phyloP scores from a whole-genome alignment of 2,113 vertebrate genomes.

The Bothrops jararaca region DNA sequence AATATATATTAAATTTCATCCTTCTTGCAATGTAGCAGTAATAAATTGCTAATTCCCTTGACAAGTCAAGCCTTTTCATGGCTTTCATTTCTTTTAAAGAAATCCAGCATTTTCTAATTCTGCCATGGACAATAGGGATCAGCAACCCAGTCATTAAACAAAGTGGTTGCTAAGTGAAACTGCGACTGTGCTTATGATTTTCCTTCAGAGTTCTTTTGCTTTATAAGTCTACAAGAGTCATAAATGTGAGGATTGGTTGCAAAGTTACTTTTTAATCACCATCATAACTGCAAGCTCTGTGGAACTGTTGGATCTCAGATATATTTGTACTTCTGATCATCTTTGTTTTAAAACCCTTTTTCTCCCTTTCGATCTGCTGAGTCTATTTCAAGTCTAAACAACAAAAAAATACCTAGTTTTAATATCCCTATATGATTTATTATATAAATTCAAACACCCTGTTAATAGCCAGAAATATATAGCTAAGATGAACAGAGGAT shows the following conservation, averaged over 20 bases:
- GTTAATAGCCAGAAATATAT: not conserved
- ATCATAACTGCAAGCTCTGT: not conserved
- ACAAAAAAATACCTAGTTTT: not conserved
- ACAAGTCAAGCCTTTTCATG: not conserved
- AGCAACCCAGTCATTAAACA: not conserved
- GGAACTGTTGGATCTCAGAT: not conserved
- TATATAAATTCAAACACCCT: not conserved
- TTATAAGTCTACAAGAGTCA: not conserved
- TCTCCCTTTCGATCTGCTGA: not conserved
- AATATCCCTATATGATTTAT: not conserved
- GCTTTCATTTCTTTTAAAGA: not conserved
- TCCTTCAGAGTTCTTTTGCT: not conserved
- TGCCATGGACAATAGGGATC: not conserved
- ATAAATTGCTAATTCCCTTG: not conserved
- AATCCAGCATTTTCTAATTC: not conserved
- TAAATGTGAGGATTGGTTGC: not conserved
- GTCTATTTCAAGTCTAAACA: not conserved
- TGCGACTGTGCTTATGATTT: not conserved
- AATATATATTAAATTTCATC: not conserved
- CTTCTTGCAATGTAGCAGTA: not conserved
- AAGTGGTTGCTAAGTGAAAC: not conserved
- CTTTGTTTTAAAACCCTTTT: not conserved
- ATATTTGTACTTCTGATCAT: not conserved
- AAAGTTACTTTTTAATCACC: not conserved
- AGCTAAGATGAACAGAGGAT: not conserved